These are phyloP conservation scores for Drosophila trapezifrons DNA, from an alignment of 1,140 invertebrate species.

Conservation along the genomic window DNA sequence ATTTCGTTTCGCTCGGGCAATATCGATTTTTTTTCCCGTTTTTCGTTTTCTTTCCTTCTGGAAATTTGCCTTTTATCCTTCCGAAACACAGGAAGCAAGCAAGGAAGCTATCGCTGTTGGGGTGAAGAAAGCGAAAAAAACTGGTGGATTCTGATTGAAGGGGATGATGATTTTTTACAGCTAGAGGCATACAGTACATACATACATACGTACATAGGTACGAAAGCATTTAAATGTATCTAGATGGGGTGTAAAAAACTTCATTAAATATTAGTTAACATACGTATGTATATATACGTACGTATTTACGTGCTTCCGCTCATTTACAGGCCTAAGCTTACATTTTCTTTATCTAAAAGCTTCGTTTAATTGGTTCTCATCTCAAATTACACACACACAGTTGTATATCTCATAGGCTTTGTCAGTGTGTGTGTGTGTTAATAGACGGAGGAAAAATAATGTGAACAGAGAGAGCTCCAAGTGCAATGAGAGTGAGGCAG, in stretches of 20 bases:
- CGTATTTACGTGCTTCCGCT: not conserved
- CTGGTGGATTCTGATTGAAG: conserved; percentile 2
- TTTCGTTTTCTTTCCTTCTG: not conserved
- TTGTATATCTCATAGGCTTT: not conserved
- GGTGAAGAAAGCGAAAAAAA: conserved; percentile 15
- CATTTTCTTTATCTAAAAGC: not conserved
- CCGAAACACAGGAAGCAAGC: conserved; percentile 6
- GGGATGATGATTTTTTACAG: conserved; percentile 10
- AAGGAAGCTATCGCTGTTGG: conserved; percentile 5
- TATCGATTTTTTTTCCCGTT: conserved; percentile 5
- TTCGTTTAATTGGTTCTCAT: conserved; percentile 5
- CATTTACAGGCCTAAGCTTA: not conserved
- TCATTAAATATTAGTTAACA: not conserved
- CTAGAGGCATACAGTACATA: not conserved
- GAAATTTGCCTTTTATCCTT: conserved; percentile 15
- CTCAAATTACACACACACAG: too few relatives aligned
- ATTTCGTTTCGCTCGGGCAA: conserved; percentile 4
- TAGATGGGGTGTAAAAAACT: too few relatives aligned
- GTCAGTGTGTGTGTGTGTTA: too few relatives aligned
- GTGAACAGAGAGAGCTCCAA: not conserved
- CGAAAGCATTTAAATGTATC: not conserved
- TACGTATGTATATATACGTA: not conserved
- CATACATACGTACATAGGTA: not conserved
- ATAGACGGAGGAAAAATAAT: not conserved
- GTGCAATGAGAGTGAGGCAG: not conserved